Evolutionary conservation across 1,140 invertebrate species (phyloP), one percentile per base, ranked within the genome.

Genomic region (Phthorimaea operculella): DNA sequence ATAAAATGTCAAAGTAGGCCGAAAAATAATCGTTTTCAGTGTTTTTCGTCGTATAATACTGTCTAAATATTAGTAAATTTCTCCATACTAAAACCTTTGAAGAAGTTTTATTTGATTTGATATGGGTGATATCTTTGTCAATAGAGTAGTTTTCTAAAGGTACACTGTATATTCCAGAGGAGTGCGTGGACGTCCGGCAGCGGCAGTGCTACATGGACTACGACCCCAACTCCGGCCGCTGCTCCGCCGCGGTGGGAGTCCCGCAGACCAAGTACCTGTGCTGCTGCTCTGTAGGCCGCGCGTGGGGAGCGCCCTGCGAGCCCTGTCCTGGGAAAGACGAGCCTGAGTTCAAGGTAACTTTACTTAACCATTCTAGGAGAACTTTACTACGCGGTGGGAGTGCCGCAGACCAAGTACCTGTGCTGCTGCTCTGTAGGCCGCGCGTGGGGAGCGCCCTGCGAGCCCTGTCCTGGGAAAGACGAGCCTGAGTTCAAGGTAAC

Each of bases 361-460:
- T n/a, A n/a, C n/a, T n/a, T n/a, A n/a, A n/a, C n/a, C n/a, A n/a
- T n/a, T n/a, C n/a, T n/a, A n/a, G n/a, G n/a, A n/a, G n/a, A n/a
- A n/a, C n/a, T n/a, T n/a, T n/a, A n/a, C 0, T 82, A 86, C 36
- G 89, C 93, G 0, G 92, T 96, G 89, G 89, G 91, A 12, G 89
- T 90, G 17, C 89, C 91, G 16, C 91, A 95, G 74, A 96, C 94
- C 1, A 90, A 90, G 71, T 94, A 94, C 89, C 82, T 94, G 18
- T 96, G 95, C 67, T 97, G 95, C 71, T 97, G 95, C 83, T 93
- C 93, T 9, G 92, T 96, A 87, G 95, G 94, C 0, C 88, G 89
- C 60, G 95, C 92, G 0, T 97, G 95, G 95, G 93, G 93, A 1
- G 87, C 87, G 47, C 91, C 90, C 0, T 96, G 95, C 76, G 89